Conservation (phyloP, 1,140 invertebrate species). For the Drosophila ercepeae region DNA sequence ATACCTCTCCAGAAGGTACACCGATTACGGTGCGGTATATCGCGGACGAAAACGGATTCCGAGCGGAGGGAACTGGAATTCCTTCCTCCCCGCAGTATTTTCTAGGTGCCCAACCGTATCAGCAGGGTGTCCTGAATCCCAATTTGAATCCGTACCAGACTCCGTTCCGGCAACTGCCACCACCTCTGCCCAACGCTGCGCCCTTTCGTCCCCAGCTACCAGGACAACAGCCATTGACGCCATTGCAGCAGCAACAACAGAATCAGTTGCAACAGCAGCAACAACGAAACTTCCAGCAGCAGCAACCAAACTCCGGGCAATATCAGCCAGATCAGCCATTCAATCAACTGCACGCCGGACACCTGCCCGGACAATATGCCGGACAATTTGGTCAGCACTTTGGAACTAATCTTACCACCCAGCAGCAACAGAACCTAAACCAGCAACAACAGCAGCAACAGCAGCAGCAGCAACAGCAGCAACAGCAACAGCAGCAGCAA, state of each 20-base stretch:
- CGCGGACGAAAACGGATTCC: constrained; percentile 86
- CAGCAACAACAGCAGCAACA: constrained; percentile 59
- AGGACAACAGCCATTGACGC: constrained; percentile 49
- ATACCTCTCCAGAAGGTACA: constrained; percentile 86
- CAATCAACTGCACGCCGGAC: constrained; percentile 52
- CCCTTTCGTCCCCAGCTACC: constrained; percentile 46
- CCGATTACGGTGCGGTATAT: constrained; percentile 85
- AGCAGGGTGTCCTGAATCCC: constrained; percentile 67
- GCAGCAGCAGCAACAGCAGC: constrained; percentile 63
- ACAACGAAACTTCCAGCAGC: constrained; percentile 47
- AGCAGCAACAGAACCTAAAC: constrained; percentile 65
- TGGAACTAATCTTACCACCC: constrained; percentile 40
- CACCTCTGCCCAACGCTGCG: constrained; percentile 27
- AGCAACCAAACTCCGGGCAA: constrained; percentile 61
- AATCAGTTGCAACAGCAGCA: constrained; percentile 54
- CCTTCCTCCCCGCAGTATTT: constrained; percentile 87
- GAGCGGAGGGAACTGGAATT: constrained; percentile 85
- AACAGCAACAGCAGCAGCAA: constrained; percentile 59
- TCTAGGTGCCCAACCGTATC: constrained; percentile 83
- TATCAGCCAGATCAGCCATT: constrained; percentile 71
- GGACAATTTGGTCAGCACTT: constrained; percentile 61
- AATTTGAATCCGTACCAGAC: constrained; percentile 81
- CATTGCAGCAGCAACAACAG: constrained; percentile 44
- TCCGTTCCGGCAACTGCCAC: constrained; percentile 61
- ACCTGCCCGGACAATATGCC: constrained; percentile 63